phyloP scores from a whole-genome alignment of 2,797 vertebrate genomes.

The Cheracebus regulus region DNA sequence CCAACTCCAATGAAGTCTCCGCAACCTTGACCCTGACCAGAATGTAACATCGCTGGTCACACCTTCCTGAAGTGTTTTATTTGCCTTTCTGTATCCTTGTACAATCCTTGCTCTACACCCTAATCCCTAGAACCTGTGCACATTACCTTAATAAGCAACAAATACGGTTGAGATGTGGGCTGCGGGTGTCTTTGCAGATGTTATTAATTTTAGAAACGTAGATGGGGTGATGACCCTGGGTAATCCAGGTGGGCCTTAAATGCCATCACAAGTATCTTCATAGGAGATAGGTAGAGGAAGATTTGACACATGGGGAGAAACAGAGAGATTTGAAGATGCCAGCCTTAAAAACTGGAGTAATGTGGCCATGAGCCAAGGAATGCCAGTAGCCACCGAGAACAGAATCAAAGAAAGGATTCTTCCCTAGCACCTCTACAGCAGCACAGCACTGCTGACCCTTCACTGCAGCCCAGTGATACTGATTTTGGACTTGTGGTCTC shows the following conservation, averaged over 20 bases:
- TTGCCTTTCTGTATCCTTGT: background rate
- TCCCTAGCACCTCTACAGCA: background rate
- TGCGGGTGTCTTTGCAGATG: background rate
- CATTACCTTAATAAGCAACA: background rate
- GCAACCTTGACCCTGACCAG: background rate
- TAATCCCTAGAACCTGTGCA: background rate
- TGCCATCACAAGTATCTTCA: background rate
- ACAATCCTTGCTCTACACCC: background rate
- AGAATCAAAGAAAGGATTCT: background rate
- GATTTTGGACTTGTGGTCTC: background rate
- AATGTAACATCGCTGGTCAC: background rate
- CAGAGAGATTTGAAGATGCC: background rate
- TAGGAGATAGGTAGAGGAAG: background rate
- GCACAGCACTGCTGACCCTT: background rate
- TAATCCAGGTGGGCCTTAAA: background rate
- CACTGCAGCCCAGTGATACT: background rate
- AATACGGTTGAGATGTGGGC: rapidly evolving
- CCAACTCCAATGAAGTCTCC: background rate
- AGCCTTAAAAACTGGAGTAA: background rate
- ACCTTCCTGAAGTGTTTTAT: background rate
- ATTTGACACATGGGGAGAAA: background rate
- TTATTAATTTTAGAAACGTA: background rate
- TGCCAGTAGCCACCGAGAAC: background rate
- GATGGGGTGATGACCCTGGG: background rate
- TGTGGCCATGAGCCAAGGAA: background rate